Conservation (phyloP, 2,797 vertebrate species). For the Todus mexicanus region DNA sequence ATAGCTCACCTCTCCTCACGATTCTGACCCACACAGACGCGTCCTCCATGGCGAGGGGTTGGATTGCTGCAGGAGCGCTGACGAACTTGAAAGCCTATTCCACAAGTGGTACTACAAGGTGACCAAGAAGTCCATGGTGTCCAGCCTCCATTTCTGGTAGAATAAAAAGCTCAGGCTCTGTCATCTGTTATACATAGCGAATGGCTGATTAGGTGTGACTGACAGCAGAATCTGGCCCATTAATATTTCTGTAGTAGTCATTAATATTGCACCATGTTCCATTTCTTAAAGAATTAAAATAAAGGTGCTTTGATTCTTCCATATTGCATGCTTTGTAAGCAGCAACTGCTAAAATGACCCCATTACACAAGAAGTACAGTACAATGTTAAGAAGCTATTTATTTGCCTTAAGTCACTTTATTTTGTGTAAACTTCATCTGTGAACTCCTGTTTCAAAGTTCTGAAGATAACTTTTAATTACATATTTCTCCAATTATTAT, state of each 20-base stretch:
- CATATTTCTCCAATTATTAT: neutral
- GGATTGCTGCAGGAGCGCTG: conserved; percentile 97
- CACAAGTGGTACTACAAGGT: conserved; percentile 94
- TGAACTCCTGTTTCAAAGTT: neutral
- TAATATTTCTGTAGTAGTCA: conserved; percentile 33
- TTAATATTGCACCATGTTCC: neutral
- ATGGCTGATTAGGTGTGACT: conserved; percentile 57
- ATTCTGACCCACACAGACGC: conserved; percentile 96
- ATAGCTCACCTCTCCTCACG: conserved; percentile 87
- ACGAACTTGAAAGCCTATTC: conserved; percentile 96
- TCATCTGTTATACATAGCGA: conserved; percentile 52
- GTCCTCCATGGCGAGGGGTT: conserved; percentile 90
- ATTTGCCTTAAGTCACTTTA: neutral
- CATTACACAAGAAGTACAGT: neutral
- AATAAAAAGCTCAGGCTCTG: conserved; percentile 61
- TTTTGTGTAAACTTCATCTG: neutral
- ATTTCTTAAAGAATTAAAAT: neutral
- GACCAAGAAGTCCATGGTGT: conserved; percentile 97
- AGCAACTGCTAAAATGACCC: neutral
- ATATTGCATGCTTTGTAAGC: neutral
- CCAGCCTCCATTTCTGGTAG: conserved; percentile 93
- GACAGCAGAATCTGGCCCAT: conserved; percentile 12
- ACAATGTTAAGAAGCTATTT: neutral
- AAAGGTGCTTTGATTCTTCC: neutral
- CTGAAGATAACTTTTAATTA: neutral